phyloP scores from a whole-genome alignment of 2,113 vertebrate genomes.

The Tylochromis polylepis region DNA sequence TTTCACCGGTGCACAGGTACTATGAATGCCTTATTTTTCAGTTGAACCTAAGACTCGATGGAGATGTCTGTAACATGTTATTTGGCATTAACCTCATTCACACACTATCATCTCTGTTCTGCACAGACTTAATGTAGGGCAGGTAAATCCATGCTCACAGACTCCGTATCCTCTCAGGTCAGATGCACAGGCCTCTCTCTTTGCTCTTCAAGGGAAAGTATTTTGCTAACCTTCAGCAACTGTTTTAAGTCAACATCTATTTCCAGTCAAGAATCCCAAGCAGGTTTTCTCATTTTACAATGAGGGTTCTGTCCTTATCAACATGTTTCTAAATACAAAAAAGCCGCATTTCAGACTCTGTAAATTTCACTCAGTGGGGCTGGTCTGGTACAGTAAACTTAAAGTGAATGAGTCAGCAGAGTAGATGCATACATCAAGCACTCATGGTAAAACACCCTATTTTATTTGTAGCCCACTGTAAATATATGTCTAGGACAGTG shows the following conservation, averaged over 20 bases:
- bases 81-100: constrained; percentile 18
- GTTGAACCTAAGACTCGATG: neutral
- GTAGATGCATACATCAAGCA: neutral
- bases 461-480: neutral
- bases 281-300: constrained; percentile 45
- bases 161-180: neutral
- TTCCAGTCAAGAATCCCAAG: constrained; percentile 44
- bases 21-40: neutral
- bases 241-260: constrained; percentile 64
- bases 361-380: neutral
- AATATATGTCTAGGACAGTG: neutral
- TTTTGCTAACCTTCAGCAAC: constrained; percentile 60
- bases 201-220: constrained; percentile 40
- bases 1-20: neutral
- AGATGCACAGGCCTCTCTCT: constrained; percentile 47
- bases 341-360: constrained; percentile 15
- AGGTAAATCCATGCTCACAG: constrained; percentile 29
- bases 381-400: neutral
- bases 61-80: constrained; percentile 28
- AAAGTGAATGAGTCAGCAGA: constrained; percentile 15
- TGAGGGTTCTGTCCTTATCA: constrained; percentile 48
- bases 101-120: constrained; percentile 48
- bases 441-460: neutral
- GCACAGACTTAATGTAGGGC: neutral
- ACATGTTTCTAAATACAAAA: constrained; percentile 14